Conservation (phyloP, 2,888 invertebrate species). For the Plutella xylostella region DNA sequence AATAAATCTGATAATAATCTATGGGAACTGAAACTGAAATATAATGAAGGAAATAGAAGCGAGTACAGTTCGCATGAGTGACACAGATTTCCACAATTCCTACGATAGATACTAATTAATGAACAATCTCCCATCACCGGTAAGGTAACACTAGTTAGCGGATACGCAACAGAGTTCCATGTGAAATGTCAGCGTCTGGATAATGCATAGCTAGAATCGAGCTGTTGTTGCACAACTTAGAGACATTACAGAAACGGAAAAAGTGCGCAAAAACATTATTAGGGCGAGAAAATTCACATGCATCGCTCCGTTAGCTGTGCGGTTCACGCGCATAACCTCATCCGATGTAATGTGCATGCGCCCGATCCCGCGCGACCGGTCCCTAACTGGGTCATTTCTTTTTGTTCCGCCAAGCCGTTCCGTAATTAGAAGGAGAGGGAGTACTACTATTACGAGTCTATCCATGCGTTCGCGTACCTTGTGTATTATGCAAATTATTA, state of each 20-base stretch:
- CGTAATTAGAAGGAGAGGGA: constrained; percentile 48
- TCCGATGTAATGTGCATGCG: constrained; percentile 62
- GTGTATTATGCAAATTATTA: constrained; percentile 3
- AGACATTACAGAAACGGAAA: constrained; percentile 42
- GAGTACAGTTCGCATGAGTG: too few relatives aligned
- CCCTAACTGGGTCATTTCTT: constrained; percentile 67
- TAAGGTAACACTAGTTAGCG: background rate
- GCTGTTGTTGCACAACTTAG: constrained; percentile 41
- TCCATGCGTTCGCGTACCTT: background rate
- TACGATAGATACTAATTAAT: too few relatives aligned
- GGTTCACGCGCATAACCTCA: constrained; percentile 55
- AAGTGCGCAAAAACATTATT: constrained; percentile 54
- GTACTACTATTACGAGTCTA: constrained; percentile 3
- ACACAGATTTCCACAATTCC: too few relatives aligned
- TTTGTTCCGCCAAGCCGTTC: constrained; percentile 66
- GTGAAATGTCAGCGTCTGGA: background rate
- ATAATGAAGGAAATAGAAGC: too few relatives aligned
- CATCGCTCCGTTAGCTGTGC: constrained; percentile 52
- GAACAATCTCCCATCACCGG: too few relatives aligned
- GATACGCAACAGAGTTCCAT: background rate
- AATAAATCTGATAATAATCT: too few relatives aligned
- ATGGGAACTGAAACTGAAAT: too few relatives aligned
- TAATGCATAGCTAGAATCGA: background rate
- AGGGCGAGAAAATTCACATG: constrained; percentile 66
- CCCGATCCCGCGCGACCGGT: constrained; percentile 67